Base-by-base conservation (phyloP, 1,140 invertebrate species). In the Tribolium madens region DNA sequence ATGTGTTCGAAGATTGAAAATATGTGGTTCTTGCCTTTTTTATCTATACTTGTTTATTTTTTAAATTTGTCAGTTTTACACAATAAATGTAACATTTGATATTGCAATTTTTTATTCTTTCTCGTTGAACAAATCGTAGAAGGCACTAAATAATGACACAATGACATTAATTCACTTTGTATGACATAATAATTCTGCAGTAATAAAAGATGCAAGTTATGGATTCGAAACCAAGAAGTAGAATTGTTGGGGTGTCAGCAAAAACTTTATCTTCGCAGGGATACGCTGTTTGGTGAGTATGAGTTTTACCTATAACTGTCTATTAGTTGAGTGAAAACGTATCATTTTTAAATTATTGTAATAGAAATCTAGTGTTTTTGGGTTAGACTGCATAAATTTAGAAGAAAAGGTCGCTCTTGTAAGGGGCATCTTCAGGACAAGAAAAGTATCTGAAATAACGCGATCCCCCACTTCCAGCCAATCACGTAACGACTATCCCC, bases 21-120 rank as follows among this genome's bases (percentile, higher is more conserved):
- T 73, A 3, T 73, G 71, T 73, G 71, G 71, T 73, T 52, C 71
- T 73, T 53, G 48, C 26, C 48, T 33, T 53, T 57, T 53, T 73
- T 73, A 73, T 36, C 9, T 73, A 36, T 73, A 73, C 70, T 50
- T 17, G 47, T 47, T 71, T 71, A 31, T 72, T 72, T 15, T 72
- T 72, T 50, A 21, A 64, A 64, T 72, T 72, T 72, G 70, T 14
- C 50, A 33, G 42, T 50, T 50, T 72, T 72, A 72, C 52, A 72
- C 70, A 72, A 50, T 50, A 52, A 72, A 64, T 60, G 2, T 60
- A 26, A 5, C 10, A 15, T n/a, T 60, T 60, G n/a, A 13, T 10
- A 64, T 13, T 64, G 9, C 6, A 21, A 52, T 14, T 57, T 57
- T 18, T 42, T 4, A 42, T n/a, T 9, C 36, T 42, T 36, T 3